These are phyloP conservation scores for Australoheros facetus DNA, from an alignment of 2,797 vertebrate species.

Conservation along the genomic window DNA sequence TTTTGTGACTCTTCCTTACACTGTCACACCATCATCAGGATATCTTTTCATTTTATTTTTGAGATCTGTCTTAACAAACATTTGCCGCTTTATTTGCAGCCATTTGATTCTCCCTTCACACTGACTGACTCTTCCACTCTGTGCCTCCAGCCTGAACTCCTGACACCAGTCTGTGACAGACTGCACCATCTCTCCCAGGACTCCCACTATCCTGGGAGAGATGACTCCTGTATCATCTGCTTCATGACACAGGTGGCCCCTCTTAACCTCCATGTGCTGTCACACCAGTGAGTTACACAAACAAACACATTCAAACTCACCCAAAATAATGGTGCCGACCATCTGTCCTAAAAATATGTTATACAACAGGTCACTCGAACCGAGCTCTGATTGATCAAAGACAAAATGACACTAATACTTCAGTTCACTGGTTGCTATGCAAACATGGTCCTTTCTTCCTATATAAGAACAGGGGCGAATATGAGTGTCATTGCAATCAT, in stretches of 20 bases:
- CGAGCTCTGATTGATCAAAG: conserved; percentile 15
- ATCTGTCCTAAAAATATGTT: conserved; percentile 47
- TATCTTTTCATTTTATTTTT: neutral
- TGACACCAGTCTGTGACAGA: conserved; percentile 52
- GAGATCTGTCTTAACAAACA: neutral
- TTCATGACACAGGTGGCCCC: conserved; percentile 49
- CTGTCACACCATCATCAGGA: neutral
- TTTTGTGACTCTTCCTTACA: neutral
- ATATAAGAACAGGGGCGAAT: neutral
- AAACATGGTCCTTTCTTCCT: neutral
- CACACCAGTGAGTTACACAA: conserved; percentile 48
- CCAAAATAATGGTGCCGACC: conserved; percentile 32
- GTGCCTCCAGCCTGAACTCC: conserved; percentile 36
- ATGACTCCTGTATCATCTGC: conserved; percentile 52
- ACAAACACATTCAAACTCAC: conserved; percentile 20
- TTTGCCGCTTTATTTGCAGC: neutral
- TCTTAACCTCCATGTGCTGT: conserved; percentile 42
- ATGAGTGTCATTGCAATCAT: neutral
- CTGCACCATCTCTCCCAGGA: conserved; percentile 33
- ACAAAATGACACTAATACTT: neutral
- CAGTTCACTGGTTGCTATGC: neutral
- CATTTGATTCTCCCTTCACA: neutral
- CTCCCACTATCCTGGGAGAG: conserved; percentile 20
- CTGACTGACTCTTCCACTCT: conserved; percentile 5
- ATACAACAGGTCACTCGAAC: conserved; percentile 19